Evolutionary conservation across 2,888 invertebrate genomes (phyloP).

Genomic region (Rutpela maculata): DNA sequence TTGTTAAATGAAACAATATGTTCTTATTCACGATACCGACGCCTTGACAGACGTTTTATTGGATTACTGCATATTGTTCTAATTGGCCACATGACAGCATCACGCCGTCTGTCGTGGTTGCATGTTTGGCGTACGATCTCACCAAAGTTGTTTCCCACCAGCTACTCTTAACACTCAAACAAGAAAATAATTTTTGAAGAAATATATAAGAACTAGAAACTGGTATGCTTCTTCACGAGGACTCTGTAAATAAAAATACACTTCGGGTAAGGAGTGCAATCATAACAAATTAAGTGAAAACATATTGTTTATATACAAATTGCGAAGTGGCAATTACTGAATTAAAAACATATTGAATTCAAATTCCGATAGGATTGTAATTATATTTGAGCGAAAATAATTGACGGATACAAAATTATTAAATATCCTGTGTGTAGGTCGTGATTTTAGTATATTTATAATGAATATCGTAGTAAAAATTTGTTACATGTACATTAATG

Average conservation of each 20-base stretch:
- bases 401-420: constrained; percentile 18
- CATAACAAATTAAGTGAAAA: background rate
- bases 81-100: too few species aligned
- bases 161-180: too few species aligned
- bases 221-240: background rate
- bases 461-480: constrained; percentile 4
- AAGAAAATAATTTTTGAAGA: background rate
- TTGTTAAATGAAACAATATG: too few species aligned
- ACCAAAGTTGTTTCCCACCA: too few species aligned
- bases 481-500: background rate
- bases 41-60: too few species aligned
- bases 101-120: too few species aligned
- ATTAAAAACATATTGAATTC: background rate
- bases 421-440: background rate
- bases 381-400: background rate
- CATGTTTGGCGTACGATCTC: too few species aligned
- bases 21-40: too few species aligned
- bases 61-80: too few species aligned
- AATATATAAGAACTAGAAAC: background rate
- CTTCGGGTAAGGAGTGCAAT: background rate
- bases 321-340: constrained; percentile 12
- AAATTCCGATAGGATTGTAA: background rate
- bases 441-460: constrained; percentile 20
- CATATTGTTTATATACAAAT: background rate
- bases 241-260: background rate